A percentile compares a stretch with the other conserved stretches of the same genome.
These are phyloP conservation scores for Ardeotis arabs DNA, from an alignment of 2,113 vertebrate genomes.

Conservation along the genomic window DNA sequence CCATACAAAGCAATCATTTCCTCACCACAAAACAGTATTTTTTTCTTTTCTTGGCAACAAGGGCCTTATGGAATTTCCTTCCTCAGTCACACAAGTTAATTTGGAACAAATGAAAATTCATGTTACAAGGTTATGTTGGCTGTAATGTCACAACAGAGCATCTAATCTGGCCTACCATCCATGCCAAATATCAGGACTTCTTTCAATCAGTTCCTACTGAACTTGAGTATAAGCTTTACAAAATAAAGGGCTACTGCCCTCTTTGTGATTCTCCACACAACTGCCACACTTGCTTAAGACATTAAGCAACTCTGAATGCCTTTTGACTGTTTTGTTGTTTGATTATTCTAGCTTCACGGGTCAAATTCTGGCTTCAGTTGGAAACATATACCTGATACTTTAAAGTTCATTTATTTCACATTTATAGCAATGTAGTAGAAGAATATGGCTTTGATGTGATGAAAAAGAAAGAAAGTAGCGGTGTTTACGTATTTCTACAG, in stretches of 20 bases:
- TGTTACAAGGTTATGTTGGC: not conserved
- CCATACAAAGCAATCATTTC: not conserved
- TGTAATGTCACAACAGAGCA: not conserved
- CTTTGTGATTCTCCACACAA: not conserved
- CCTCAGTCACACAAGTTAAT: not conserved
- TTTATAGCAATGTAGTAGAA: not conserved
- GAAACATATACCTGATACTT: not conserved
- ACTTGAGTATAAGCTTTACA: not conserved
- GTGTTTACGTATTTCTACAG: not conserved
- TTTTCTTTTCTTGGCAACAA: not conserved
- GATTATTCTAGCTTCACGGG: not conserved
- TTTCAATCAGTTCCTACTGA: not conserved
- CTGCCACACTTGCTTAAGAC: not conserved
- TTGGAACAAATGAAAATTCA: not conserved
- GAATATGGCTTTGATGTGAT: not conserved
- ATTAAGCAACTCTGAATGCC: not conserved
- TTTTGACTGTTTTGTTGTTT: not conserved
- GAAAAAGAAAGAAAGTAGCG: not conserved
- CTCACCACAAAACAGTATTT: not conserved
- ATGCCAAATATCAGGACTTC: not conserved
- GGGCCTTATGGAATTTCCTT: not conserved
- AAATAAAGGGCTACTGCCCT: not conserved
- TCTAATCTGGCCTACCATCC: not conserved
- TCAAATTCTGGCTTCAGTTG: not conserved
- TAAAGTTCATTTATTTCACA: not conserved